Base-by-base conservation (phyloP, 35 echinoderm and acorn worm species). In the Ophiothrix spiculata region DNA sequence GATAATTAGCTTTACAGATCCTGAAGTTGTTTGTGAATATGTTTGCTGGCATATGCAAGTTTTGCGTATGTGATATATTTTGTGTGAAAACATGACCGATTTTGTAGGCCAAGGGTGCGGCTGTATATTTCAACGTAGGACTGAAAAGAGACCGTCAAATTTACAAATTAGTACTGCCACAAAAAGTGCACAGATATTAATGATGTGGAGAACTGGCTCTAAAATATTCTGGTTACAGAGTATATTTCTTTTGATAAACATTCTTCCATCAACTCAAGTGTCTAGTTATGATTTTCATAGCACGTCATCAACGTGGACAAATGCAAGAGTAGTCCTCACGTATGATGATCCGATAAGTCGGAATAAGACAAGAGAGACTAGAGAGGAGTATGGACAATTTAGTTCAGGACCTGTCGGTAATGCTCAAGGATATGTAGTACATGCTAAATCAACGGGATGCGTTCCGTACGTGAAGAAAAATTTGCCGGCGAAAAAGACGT, bases 231-330 rank as follows among this genome's bases (percentile, higher is more conserved):
- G 42, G 42, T 49, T 49, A 19, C 42, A 49, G 42, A 49, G 6
- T 49, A 49, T 49, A 49, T 49, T 49, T 49, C 42, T 49, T 49
- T 49, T 49, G 19, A 6, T 49, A 49, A 49, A 49, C 19, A 49
- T 49, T 19, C 42, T 49, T 49, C 42, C 42, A 49, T 19, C 42
- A n/a, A n/a, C n/a, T n/a, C n/a, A n/a, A 49, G 42, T 49, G 6
- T 49, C 42, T 49, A 10, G n/a, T n/a, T n/a, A 19, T 49, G 83
- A 85, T 35, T 60, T 85, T 17, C 69, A 85, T 31, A 85, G 83
- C 29, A n/a, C n/a, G n/a, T 40, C 33, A 36, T 49, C 64, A 36
- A 74, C 83, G 33, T 85, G 83, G 83, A 85, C 83, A 35, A 73
- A 54, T 1, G 83, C 83, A 33, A 85, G 39, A 31, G 49, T 85